A percentile compares a stretch with the other conserved stretches of the same genome.
phyloP scores from a whole-genome alignment of 2,113 vertebrate genomes.

The Tenebrosternarchus preto region DNA sequence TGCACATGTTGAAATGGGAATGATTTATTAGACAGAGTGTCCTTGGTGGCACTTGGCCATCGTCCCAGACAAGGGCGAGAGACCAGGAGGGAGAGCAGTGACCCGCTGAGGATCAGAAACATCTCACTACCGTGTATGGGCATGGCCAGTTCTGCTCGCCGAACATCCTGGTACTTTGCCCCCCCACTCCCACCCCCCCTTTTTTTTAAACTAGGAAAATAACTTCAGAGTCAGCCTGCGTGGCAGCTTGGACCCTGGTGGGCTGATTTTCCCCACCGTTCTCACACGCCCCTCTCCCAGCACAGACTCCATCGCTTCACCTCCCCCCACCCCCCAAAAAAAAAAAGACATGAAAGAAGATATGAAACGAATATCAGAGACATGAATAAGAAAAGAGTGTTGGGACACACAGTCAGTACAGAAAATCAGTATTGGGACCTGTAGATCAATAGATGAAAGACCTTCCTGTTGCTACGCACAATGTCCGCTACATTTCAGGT shows the following conservation, averaged over 20 bases:
- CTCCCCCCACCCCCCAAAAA: too few species aligned
- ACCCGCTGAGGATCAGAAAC: constrained; percentile 71
- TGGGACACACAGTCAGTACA: too few species aligned
- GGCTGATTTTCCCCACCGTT: constrained; percentile 37
- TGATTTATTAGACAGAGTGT: constrained; percentile 92
- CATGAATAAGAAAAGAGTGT: neutral
- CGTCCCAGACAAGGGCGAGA: constrained; percentile 83
- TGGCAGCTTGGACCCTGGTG: constrained; percentile 63
- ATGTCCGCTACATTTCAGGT: neutral
- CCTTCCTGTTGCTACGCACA: too few species aligned
- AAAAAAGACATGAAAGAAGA: neutral
- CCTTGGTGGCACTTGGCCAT: constrained; percentile 90
- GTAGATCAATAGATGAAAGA: too few species aligned
- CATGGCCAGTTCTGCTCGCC: constrained; percentile 71
- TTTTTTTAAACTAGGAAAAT: constrained; percentile 66
- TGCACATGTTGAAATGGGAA: constrained; percentile 89
- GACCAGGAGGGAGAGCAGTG: constrained; percentile 54
- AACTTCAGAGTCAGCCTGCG: constrained; percentile 73
- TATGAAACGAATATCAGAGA: neutral
- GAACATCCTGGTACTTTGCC: constrained; percentile 77
- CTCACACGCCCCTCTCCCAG: constrained; percentile 7
- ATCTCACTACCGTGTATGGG: constrained; percentile 81
- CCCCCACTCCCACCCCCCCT: constrained; percentile 32
- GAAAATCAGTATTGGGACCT: too few species aligned
- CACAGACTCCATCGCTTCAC: neutral